Percentiles rank a stretch among this genome's conserved stretches.
phyloP scores from a whole-genome alignment of 2,888 invertebrate species.

The Protonemura montana region DNA sequence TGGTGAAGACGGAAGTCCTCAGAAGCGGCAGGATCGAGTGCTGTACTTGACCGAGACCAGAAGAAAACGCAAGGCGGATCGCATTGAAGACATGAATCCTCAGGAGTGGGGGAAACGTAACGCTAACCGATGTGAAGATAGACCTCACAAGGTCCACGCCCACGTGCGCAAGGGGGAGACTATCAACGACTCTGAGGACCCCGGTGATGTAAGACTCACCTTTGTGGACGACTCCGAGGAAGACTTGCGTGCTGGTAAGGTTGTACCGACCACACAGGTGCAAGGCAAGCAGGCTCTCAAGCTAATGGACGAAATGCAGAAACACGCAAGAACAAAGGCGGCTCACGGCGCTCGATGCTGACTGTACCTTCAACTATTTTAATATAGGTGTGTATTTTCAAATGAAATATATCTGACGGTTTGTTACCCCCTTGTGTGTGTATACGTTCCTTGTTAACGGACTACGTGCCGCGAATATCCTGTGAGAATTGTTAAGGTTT shows the following conservation, averaged over 20 bases:
- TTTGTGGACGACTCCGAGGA: conserved; percentile 7
- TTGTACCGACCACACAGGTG: not conserved
- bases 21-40: not conserved
- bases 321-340: not conserved
- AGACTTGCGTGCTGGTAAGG: not conserved
- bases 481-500: too few relatives aligned
- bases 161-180: not conserved
- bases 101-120: not conserved
- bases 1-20: too few relatives aligned
- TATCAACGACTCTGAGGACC: not conserved
- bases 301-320: not conserved
- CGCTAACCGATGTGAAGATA: not conserved
- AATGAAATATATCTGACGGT: too few relatives aligned
- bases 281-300: not conserved
- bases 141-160: not conserved
- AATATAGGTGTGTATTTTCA: too few relatives aligned
- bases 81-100: too few relatives aligned
- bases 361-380: too few relatives aligned
- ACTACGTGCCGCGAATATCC: too few relatives aligned
- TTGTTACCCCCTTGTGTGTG: too few relatives aligned
- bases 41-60: not conserved
- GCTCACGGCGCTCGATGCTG: not conserved
- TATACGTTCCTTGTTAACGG: too few relatives aligned
- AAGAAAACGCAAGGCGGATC: not conserved
- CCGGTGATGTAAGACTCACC: not conserved